These are phyloP conservation scores for Platysternon megacephalum DNA, from an alignment of 2,113 vertebrate species.

Conservation along the genomic window DNA sequence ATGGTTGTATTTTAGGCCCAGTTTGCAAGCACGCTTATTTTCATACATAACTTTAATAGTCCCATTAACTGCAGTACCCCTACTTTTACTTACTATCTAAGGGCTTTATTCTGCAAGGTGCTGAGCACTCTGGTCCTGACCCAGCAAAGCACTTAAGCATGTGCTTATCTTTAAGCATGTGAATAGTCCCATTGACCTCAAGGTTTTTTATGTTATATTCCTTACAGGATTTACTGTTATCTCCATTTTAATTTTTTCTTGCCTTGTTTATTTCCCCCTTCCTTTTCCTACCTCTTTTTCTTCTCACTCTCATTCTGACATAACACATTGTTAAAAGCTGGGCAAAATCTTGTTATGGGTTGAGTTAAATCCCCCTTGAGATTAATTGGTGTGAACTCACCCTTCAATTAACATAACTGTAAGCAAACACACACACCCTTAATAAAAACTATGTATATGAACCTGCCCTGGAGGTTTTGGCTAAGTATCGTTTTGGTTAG, in stretches of 20 bases:
- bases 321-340: too few relatives aligned
- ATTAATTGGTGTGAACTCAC: too few relatives aligned
- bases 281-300: background rate
- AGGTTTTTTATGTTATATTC: background rate
- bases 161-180: background rate
- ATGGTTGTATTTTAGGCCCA: background rate
- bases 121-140: background rate
- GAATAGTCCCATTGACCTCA: background rate
- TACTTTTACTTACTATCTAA: background rate
- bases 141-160: fast-evolving
- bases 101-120: background rate
- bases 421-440: too few relatives aligned
- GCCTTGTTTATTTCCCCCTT: background rate
- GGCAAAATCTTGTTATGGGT: too few relatives aligned
- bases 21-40: background rate
- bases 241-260: background rate
- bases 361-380: too few relatives aligned
- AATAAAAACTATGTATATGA: too few relatives aligned
- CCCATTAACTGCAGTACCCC: background rate
- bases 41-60: background rate
- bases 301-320: background rate
- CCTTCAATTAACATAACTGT: too few relatives aligned
- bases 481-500: too few relatives aligned
- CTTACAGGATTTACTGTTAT: background rate
- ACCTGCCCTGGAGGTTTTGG: too few relatives aligned